Evolutionary conservation across 35 echinoderm and acorn worm genomes (phyloP).

Genomic region (Hemicentrotus pulcherrimus): DNA sequence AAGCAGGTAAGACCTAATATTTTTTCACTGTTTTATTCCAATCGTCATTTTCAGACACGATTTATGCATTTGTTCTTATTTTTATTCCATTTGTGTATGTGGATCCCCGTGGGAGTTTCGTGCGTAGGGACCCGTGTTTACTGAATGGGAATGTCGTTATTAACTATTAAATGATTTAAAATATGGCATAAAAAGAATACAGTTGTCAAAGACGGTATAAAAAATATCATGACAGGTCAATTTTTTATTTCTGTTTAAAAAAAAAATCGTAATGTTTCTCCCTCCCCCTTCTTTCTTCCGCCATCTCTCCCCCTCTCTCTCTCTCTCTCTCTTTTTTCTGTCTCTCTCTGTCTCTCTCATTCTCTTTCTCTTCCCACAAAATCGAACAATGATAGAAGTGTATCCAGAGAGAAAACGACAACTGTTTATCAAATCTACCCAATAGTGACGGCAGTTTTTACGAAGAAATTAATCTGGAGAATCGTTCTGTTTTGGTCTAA

Average conservation of each 20-base stretch:
- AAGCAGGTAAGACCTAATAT: no score
- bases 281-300: no score
- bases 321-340: background rate
- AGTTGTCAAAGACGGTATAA: background rate
- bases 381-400: conserved; percentile 18
- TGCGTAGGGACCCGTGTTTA: background rate
- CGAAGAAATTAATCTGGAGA: conserved; percentile 12
- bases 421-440: background rate
- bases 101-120: background rate
- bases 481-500: background rate
- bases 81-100: background rate
- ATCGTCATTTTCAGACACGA: no score
- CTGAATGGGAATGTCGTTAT: background rate
- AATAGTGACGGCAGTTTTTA: background rate
- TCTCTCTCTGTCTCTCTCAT: background rate
- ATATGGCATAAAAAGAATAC: background rate
- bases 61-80: no score
- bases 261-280: no score
- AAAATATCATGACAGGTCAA: background rate
- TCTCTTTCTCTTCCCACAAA: background rate
- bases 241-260: background rate
- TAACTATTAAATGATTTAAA: background rate
- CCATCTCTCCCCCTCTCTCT: background rate
- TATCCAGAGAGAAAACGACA: background rate
- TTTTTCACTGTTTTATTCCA: background rate